A percentile compares a stretch with the other conserved stretches of the same genome.
These are phyloP conservation scores for Bombus picipes DNA, from an alignment of 1,140 invertebrate species.

Conservation along the genomic window DNA sequence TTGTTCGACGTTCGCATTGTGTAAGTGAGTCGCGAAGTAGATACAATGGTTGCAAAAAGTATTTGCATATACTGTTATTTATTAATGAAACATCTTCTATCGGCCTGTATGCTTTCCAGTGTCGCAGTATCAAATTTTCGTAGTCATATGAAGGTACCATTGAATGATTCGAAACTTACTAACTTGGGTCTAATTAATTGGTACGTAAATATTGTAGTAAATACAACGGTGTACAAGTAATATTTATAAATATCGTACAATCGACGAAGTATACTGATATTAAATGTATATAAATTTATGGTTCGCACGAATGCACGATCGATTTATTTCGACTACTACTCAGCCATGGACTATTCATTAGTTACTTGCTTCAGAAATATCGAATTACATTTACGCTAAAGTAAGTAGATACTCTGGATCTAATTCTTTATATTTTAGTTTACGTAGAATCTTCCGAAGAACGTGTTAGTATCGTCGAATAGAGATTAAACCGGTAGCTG, in stretches of 20 bases:
- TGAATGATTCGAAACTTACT: no score
- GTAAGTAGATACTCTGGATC: not conserved
- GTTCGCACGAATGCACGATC: not conserved
- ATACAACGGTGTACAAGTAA: not conserved
- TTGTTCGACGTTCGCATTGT: not conserved
- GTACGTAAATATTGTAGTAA: not conserved
- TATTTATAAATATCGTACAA: no score
- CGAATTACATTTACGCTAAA: not conserved
- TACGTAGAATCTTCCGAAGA: slow-evolving; percentile 4
- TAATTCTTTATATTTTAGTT: no score
- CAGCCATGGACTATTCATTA: not conserved
- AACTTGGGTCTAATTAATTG: not conserved
- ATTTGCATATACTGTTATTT: not conserved
- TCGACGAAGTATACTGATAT: not conserved
- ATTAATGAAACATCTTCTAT: not conserved
- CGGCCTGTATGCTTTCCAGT: no score
- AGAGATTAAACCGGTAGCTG: slow-evolving; percentile 1
- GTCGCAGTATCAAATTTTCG: no score
- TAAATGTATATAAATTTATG: not conserved
- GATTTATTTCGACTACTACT: not conserved
- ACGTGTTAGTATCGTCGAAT: slow-evolving; percentile 1
- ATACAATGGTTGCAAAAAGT: not conserved
- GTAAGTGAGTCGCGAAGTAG: not conserved
- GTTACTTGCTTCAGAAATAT: not conserved
- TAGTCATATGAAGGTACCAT: no score